These are phyloP conservation scores for Tachycineta bicolor DNA, from an alignment of 2,113 vertebrate species.

Conservation along the genomic window DNA sequence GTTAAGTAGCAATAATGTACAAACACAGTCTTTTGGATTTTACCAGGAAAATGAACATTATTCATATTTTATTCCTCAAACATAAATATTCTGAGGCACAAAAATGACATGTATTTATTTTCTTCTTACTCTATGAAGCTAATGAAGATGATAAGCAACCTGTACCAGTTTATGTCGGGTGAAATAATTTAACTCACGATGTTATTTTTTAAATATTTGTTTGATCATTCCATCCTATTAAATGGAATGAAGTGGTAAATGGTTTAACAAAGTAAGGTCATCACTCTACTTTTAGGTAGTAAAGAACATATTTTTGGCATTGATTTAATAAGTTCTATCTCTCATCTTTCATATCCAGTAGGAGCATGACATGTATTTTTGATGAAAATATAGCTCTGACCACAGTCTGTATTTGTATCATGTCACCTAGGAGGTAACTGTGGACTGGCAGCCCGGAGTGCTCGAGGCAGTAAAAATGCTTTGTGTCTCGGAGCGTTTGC, in stretches of 20 bases:
- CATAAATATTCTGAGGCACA: not conserved
- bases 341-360: not conserved
- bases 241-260: not conserved
- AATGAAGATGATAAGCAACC: not conserved
- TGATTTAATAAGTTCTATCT: constrained; percentile 3
- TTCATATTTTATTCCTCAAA: not conserved
- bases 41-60: not conserved
- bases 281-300: not conserved
- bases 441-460: not conserved
- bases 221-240: not conserved
- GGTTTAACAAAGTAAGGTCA: not conserved
- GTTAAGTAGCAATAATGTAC: not conserved
- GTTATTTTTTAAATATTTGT: not conserved
- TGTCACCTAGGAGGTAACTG: constrained; percentile 53
- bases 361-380: not conserved
- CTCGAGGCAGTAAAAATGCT: not conserved
- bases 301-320: not conserved
- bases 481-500: not conserved
- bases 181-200: not conserved
- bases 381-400: constrained; percentile 26
- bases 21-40: not conserved
- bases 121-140: not conserved
- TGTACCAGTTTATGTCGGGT: not conserved
- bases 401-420: constrained; percentile 47
- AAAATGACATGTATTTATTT: not conserved